Base-by-base conservation (phyloP, 1,140 invertebrate genomes). In the Dryas iulia region DNA sequence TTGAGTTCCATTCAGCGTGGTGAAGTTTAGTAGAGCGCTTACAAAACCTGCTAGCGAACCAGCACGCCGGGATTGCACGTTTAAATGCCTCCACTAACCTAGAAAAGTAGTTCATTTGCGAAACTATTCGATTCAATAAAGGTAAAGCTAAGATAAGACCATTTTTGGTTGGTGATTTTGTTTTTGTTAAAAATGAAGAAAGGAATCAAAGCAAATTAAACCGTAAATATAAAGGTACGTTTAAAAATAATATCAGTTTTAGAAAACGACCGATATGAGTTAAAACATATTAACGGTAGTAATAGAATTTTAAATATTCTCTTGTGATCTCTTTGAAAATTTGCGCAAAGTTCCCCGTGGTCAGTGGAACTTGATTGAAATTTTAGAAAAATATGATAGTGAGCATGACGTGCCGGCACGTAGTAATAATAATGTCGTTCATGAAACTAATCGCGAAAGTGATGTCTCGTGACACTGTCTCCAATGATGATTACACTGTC, bases 141-240 rank as follows among this genome's bases (percentile, higher is more conserved):
- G 30, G 28, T 33, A 33, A 31, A 59, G 30, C 58, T 8, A 59
- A 23, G 31, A 28, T 59, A 3, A 33, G 7, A 33, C 58, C 58
- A 33, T 59, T 59, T 31, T 18, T 3, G 6, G 30, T 33, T 18
- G 58, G 58, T 31, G 30, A 59, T 14, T 59, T 59, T 33, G 30
- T 59, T 14, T 59, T 59, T 33, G 31, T 59, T 2, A 59, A 59
- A 35, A 8, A 14, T 21, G 31, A 28, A 18, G 58, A 59, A 7
- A 24, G 58, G 26, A 59, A 59, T 7, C 58, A 59, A 59, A 59
- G n/a, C n/a, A 59, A 59, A 59, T 31, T 59, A 21, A 3, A 59
- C 12, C 18, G 58, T 18, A 59, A 59, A 14, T 59, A 30, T 14
- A 59, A 33, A 33, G 58, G 58, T 35, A 24, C 58, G 23, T 61